Percentiles rank a stretch among this genome's conserved stretches.
Evolutionary conservation across 2,888 invertebrate genomes (phyloP).

Genomic region (Sylvicola fuscatus): DNA sequence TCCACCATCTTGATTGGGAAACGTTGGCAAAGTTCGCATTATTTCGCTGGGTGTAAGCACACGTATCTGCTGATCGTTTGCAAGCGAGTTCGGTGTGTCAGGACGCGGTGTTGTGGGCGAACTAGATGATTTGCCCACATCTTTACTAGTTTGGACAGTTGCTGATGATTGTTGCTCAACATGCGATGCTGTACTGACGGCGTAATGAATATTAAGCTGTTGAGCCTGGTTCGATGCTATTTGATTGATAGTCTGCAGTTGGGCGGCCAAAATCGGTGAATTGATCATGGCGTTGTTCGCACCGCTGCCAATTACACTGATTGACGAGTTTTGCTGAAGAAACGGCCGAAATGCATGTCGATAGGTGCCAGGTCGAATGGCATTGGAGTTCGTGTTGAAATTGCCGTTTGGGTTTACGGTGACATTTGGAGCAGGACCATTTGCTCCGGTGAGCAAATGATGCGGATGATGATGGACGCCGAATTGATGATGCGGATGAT

Average conservation of each 20-base stretch:
- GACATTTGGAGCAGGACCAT: conserved; percentile 44
- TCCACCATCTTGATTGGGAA: conserved; percentile 17
- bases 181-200: background rate
- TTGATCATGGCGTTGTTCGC: conserved; percentile 1
- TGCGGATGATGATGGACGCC: conserved; percentile 15
- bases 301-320: conserved; percentile 3
- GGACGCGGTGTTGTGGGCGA: conserved; percentile 1
- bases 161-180: background rate
- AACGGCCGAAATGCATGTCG: conserved; percentile 5
- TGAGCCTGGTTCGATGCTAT: conserved; percentile 5
- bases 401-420: conserved; percentile 39
- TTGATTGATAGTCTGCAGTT: conserved; percentile 7
- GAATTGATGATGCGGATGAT: conserved; percentile 8
- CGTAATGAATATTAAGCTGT: background rate
- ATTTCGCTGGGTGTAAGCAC: conserved; percentile 78
- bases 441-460: conserved; percentile 10
- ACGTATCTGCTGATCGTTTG: conserved; percentile 61
- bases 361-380: conserved; percentile 4
- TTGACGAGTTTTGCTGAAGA: conserved; percentile 4
- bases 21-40: conserved; percentile 75
- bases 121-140: background rate
- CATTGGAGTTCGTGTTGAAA: conserved; percentile 12
- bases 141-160: background rate
- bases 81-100: background rate
- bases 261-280: conserved; percentile 7